Percentiles rank a stretch among this genome's conserved stretches.
Evolutionary conservation across 2,888 invertebrate genomes (phyloP).

Genomic region (Oegoconia quadripuncta): DNA sequence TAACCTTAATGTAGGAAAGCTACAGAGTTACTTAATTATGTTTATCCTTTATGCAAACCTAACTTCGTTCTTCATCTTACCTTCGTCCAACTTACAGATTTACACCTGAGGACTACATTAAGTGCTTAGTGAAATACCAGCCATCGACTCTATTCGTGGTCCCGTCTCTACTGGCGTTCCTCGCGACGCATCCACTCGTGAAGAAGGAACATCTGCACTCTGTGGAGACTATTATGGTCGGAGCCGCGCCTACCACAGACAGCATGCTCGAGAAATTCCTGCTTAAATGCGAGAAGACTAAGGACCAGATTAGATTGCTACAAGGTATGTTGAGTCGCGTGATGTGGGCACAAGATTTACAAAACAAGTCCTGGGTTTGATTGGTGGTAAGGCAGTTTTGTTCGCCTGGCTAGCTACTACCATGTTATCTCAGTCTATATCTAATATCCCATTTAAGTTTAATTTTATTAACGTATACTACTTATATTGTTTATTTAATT

Average conservation of each 20-base stretch:
- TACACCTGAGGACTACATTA: slow-evolving; percentile 85
- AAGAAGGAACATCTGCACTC: slow-evolving; percentile 82
- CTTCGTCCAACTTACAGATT: slow-evolving; percentile 73
- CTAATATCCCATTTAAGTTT: no score
- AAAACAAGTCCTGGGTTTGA: no score
- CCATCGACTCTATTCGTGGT: slow-evolving; percentile 84
- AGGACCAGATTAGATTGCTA: slow-evolving; percentile 64
- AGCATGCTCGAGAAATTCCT: slow-evolving; percentile 81
- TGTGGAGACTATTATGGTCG: slow-evolving; percentile 82
- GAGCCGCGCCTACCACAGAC: slow-evolving; percentile 86
- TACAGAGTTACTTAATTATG: no score
- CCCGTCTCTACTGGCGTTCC: slow-evolving; percentile 86
- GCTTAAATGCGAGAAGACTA: slow-evolving; percentile 75
- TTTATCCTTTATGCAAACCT: no score
- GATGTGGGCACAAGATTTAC: no score
- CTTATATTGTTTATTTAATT: no score
- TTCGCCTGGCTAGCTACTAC: no score
- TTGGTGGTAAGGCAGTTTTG: no score
- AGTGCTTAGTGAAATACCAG: slow-evolving; percentile 79
- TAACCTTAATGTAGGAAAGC: no score
- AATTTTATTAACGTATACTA: no score
- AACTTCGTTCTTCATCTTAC: neutral
- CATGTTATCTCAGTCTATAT: no score
- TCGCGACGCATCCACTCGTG: slow-evolving; percentile 85
- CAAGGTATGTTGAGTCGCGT: slow-evolving; percentile 70